Evolutionary conservation across 2,888 invertebrate genomes (phyloP).

Genomic region (Coleophora deauratella): DNA sequence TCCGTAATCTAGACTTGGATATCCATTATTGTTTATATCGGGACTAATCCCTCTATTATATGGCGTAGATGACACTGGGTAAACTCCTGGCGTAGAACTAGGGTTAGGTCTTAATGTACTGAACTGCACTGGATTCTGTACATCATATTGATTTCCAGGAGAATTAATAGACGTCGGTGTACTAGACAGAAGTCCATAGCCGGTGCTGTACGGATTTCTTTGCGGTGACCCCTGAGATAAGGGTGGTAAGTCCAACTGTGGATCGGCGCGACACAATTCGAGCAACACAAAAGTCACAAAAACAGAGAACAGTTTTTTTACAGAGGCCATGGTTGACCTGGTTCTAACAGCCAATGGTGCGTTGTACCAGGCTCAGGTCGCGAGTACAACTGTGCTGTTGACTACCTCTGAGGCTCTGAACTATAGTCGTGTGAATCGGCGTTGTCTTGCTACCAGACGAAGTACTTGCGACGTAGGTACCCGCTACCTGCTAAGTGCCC

Average conservation of each 20-base stretch:
- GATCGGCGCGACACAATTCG: constrained; percentile 28
- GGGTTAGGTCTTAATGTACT: constrained; percentile 43
- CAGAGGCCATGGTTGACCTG: constrained; percentile 49
- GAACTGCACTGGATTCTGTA: constrained; percentile 43
- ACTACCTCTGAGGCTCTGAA: too few species aligned
- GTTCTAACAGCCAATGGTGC: constrained; percentile 43
- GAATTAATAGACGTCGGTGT: constrained; percentile 51
- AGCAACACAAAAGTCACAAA: constrained; percentile 7
- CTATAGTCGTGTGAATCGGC: constrained; percentile 60
- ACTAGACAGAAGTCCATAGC: constrained; percentile 37
- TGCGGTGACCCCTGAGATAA: constrained; percentile 46
- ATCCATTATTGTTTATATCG: constrained; percentile 64
- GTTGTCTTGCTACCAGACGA: constrained; percentile 24
- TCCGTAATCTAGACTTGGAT: constrained; percentile 47
- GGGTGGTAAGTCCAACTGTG: constrained; percentile 75
- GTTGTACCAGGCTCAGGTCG: constrained; percentile 54
- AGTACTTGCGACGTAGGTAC: too few species aligned
- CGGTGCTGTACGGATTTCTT: constrained; percentile 47
- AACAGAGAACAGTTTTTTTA: constrained; percentile 31
- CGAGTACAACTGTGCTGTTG: constrained; percentile 50
- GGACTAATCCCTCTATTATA: constrained; percentile 48
- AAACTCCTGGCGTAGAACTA: constrained; percentile 39
- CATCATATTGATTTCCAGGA: constrained; percentile 56
- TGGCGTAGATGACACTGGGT: constrained; percentile 52
- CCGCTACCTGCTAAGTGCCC: too few species aligned